Conservation (phyloP, 2,797 vertebrate species). For the Diceros bicornis region DNA sequence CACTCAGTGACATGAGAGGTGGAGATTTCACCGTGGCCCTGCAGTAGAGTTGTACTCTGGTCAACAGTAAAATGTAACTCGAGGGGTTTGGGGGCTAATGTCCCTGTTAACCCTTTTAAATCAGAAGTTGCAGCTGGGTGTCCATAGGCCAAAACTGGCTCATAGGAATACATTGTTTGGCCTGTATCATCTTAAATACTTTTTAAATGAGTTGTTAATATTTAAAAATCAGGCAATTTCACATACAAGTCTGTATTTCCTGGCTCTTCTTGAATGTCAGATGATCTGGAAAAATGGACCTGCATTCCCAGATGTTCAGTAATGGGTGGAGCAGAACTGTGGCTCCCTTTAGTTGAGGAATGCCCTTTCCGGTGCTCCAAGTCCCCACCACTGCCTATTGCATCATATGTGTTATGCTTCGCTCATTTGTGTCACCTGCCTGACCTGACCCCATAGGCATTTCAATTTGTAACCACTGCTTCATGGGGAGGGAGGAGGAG, state of each 20-base stretch:
- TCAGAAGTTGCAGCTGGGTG: neutral
- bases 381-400: neutral
- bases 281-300: neutral
- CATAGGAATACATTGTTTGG: neutral
- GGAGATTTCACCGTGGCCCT: neutral
- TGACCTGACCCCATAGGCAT: neutral
- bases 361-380: neutral
- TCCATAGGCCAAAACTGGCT: neutral
- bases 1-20: neutral
- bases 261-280: constrained; percentile 10
- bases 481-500: neutral
- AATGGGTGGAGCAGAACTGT: neutral
- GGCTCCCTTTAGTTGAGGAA: neutral
- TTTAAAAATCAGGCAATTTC: constrained; percentile 4
- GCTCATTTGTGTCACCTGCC: neutral
- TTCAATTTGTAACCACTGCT: neutral
- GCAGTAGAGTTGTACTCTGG: neutral
- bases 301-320: neutral
- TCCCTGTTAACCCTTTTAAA: constrained; percentile 4
- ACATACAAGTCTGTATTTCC: neutral
- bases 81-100: neutral
- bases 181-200: neutral
- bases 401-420: fast-evolving
- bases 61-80: neutral
- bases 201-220: neutral